Percentiles rank a stretch among this genome's conserved stretches.
These are phyloP conservation scores for Archivesica marissinica DNA, from an alignment of 1,140 invertebrate species.

Conservation along the genomic window DNA sequence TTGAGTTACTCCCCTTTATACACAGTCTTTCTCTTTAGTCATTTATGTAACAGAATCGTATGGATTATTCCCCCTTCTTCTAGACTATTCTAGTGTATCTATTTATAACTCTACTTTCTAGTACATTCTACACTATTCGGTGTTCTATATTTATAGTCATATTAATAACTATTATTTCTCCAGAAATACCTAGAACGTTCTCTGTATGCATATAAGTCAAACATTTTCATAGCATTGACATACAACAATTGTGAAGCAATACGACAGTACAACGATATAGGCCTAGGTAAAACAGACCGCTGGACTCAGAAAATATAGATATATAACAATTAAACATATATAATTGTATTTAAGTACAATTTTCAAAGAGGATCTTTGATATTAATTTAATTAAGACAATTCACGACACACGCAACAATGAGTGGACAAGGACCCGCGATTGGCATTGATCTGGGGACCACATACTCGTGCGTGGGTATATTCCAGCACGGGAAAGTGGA, in stretches of 20 bases:
- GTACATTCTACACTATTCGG: no score
- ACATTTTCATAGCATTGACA: not conserved
- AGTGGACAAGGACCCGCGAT: constrained; percentile 82
- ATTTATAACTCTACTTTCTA: no score
- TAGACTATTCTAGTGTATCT: not conserved
- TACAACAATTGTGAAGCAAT: not conserved
- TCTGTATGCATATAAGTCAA: not conserved
- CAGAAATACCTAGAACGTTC: no score
- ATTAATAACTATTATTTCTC: no score
- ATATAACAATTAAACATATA: not conserved
- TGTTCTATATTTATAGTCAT: no score
- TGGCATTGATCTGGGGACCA: constrained; percentile 93
- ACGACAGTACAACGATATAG: not conserved
- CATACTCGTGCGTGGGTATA: constrained; percentile 99
- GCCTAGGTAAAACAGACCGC: not conserved
- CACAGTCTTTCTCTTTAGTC: no score
- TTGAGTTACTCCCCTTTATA: no score
- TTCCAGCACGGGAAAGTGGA: constrained; percentile 92
- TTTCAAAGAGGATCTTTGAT: not conserved
- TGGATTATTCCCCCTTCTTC: not conserved
- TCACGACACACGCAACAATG: not conserved
- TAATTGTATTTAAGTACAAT: not conserved
- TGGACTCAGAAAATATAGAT: no score
- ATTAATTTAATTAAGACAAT: not conserved
- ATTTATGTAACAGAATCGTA: not conserved